These are phyloP conservation scores for Cotesia congregata DNA, from an alignment of 2,888 invertebrate species.

Conservation along the genomic window DNA sequence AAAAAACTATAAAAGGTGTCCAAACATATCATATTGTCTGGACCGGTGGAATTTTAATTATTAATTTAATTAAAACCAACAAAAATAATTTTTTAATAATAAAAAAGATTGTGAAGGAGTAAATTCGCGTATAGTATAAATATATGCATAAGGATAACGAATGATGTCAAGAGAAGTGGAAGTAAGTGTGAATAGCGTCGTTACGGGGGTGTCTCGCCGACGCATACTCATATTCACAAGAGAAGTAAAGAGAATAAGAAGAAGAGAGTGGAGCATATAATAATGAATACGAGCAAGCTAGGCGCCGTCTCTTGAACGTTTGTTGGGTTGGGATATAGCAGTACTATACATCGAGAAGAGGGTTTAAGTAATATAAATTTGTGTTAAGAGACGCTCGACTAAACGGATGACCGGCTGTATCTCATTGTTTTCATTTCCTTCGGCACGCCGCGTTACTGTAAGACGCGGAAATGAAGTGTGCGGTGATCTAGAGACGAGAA, in stretches of 20 bases:
- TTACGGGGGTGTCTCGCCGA: conserved; percentile 1
- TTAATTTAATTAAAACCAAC: background rate
- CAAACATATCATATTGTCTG: no score
- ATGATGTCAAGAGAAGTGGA: conserved; percentile 12
- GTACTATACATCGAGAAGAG: conserved; percentile 22
- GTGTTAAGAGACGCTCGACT: conserved; percentile 64
- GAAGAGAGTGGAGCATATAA: conserved; percentile 4
- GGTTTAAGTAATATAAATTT: conserved; percentile 69
- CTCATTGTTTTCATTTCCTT: conserved; percentile 71
- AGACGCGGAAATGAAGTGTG: conserved; percentile 71
- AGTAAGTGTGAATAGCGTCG: conserved; percentile 23
- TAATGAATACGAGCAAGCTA: background rate
- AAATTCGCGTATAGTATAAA: background rate
- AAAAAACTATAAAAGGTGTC: no score
- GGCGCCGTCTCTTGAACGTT: background rate
- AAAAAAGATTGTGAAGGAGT: background rate
- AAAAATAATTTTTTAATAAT: background rate
- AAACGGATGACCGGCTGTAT: conserved; percentile 71
- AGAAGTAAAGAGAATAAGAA: conserved; percentile 13
- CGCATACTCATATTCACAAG: background rate
- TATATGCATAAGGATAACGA: conserved; percentile 6
- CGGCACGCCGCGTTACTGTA: conserved; percentile 66
- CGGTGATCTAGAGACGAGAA: conserved; percentile 51
- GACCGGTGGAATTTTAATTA: no score
- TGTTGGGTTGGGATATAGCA: background rate